phyloP scores from a whole-genome alignment of 2,797 vertebrate genomes.

The Xiphorhynchus erythropygius region DNA sequence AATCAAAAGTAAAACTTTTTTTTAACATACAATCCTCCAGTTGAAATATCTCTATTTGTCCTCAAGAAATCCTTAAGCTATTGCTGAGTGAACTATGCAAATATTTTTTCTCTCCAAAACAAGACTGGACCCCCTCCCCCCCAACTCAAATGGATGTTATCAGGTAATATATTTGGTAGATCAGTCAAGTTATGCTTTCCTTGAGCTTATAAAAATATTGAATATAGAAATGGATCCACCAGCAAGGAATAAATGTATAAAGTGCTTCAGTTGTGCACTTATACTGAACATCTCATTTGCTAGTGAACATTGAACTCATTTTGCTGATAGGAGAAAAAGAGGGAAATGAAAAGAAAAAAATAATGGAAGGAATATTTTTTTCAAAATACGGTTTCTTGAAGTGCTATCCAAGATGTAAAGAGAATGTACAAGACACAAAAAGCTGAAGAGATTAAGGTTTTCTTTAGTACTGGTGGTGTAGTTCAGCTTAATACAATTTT shows the following conservation, averaged over 20 bases:
- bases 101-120: not conserved
- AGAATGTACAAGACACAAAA: not conserved
- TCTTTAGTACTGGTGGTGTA: not conserved
- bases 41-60: not conserved
- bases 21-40: not conserved
- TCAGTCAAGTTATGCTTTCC: not conserved
- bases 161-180: not conserved
- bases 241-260: not conserved
- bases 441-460: not conserved
- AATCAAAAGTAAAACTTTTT: not conserved
- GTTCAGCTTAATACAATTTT: not conserved
- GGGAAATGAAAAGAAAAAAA: not conserved
- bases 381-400: not conserved
- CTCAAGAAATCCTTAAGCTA: not conserved
- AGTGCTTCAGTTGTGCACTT: not conserved
- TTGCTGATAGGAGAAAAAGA: not conserved
- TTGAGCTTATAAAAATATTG: not conserved
- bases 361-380: not conserved
- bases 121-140: accelerated
- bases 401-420: not conserved
- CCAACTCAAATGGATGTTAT: not conserved
- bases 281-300: not conserved
- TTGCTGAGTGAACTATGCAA: not conserved
- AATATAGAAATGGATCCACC: not conserved
- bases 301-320: not conserved